Conservation (phyloP, 53 echinoderm and acorn worm species). For the Henricia sp. region DNA sequence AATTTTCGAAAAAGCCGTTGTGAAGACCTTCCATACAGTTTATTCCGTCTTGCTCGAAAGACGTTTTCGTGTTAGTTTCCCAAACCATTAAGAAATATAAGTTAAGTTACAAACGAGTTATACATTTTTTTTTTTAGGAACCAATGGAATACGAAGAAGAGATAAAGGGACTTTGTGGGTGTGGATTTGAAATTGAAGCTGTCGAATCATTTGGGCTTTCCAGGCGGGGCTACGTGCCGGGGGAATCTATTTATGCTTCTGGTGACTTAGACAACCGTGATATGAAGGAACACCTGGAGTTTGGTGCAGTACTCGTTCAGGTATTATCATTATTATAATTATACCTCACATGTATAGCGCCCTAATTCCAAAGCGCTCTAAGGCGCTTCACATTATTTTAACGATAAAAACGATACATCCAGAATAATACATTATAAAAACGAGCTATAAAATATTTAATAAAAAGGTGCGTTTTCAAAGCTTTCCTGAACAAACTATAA, state of each 20-base stretch:
- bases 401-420: too few relatives aligned
- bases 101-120: not conserved
- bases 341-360: too few relatives aligned
- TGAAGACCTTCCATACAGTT: too few relatives aligned
- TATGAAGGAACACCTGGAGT: constrained; percentile 51
- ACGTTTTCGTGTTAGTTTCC: not conserved
- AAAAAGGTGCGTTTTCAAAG: too few relatives aligned
- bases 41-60: too few relatives aligned
- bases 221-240: constrained; percentile 81
- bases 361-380: too few relatives aligned
- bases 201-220: constrained; percentile 64
- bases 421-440: too few relatives aligned
- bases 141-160: constrained; percentile 73
- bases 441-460: too few relatives aligned
- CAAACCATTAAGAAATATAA: not conserved
- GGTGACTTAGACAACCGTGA: constrained; percentile 79
- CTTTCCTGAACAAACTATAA: too few relatives aligned
- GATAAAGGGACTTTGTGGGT: constrained; percentile 76
- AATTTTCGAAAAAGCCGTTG: too few relatives aligned
- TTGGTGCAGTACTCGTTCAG: constrained; percentile 85
- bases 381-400: too few relatives aligned
- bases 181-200: constrained; percentile 77
- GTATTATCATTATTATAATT: constrained; percentile 24
- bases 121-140: constrained; percentile 27
- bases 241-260: constrained; percentile 75